Evolutionary conservation across 2,113 vertebrate species (phyloP), one percentile per base, ranked within the genome.

Genomic region (Abramis brama): DNA sequence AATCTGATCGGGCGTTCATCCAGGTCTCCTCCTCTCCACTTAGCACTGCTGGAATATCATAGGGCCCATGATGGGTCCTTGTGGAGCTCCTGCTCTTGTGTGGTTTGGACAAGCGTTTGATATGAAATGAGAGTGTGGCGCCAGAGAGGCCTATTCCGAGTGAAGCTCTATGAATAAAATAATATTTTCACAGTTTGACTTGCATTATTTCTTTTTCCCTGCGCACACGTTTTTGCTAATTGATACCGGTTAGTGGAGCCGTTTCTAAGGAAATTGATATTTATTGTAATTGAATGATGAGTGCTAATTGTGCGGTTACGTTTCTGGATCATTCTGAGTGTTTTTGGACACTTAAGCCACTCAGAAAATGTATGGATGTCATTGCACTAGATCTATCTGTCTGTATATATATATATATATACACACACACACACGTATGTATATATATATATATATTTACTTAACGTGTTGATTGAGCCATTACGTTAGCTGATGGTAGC

Each of bases 141-240:
- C 92, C 92, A 90, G 91, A 91, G 91, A 87, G 86, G 92, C 92
- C 88, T 86, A 88, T 91, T 91, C 91, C 92, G 89, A 90, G 91
- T 86, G 86, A 93, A 93, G 89, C 91, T 92, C 92, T 86, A 88
- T 88, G 93, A 95, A 94, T 95, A 95, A 95, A 95, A 94, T 93
- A 94, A 95, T 95, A 95, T 95, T 95, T 95, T 94, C 92, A 92
- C 92, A 94, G 91, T 93, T 94, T 91, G 88, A 91, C 91, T 89
- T 90, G 88, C 92, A 89, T 93, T 92, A 89, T 92, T 92, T 93
- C 85, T 91, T 90, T 87, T 82, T 80, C 90, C 91, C 90, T 86
- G 71, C 87, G 47, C 85, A 78, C 82, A 17, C 62, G 60, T 90
- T 86, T 77, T 84, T 79, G 87, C 86, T 45, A 89, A 91, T 91